These are phyloP conservation scores for Trachemys scripta DNA, from an alignment of 2,113 vertebrate genomes.

Conservation along the genomic window DNA sequence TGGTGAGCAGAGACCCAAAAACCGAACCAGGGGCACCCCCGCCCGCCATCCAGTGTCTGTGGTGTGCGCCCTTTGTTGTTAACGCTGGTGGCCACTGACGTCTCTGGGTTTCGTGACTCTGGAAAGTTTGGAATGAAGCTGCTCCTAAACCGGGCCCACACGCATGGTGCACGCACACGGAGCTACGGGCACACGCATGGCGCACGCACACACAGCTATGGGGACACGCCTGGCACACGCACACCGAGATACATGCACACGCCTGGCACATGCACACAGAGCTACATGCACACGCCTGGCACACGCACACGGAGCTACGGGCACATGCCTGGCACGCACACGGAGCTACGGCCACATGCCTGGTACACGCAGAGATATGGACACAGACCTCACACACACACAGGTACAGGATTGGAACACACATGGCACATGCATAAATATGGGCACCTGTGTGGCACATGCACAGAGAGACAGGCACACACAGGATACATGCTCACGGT, in stretches of 20 bases:
- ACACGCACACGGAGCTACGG: rapidly evolving
- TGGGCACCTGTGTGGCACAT: no score
- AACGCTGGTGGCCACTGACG: background rate
- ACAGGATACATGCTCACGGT: no score
- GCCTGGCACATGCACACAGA: no score
- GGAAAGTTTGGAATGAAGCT: conserved; percentile 4
- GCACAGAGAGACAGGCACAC: background rate
- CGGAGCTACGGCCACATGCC: no score
- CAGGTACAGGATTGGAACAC: background rate
- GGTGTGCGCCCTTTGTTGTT: background rate
- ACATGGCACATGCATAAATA: background rate
- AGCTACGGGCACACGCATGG: background rate
- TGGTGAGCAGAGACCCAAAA: background rate
- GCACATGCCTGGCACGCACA: no score
- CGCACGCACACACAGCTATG: no score
- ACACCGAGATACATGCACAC: rapidly evolving
- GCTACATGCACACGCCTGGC: no score
- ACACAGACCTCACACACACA: background rate
- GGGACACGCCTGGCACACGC: background rate
- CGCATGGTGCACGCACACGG: background rate
- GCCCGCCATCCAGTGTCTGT: background rate
- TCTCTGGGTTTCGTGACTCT: background rate
- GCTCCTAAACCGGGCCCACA: background rate
- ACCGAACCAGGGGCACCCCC: background rate
- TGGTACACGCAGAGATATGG: background rate